Percentiles rank a stretch among this genome's conserved stretches.
Conservation (phyloP, 2,888 invertebrate genomes). For the Philopedon plagiatum region DNA sequence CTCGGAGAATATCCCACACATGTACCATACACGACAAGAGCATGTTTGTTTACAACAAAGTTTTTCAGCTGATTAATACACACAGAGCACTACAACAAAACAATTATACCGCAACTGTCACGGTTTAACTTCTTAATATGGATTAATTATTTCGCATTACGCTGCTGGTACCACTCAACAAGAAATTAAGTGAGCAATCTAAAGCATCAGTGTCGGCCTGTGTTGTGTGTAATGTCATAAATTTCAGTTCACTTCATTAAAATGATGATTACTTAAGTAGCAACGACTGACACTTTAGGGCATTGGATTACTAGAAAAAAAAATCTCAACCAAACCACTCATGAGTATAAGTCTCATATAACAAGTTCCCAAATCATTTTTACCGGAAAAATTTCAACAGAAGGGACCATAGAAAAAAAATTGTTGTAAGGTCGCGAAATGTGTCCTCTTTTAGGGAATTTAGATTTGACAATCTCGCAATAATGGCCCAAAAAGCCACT, state of each 20-base stretch:
- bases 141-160: constrained; percentile 48
- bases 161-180: constrained; percentile 45
- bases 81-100: constrained; percentile 38
- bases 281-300: not conserved
- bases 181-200: constrained; percentile 42
- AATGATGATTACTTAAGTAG: not conserved
- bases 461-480: no score
- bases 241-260: constrained; percentile 3
- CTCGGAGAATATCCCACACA: constrained; percentile 14
- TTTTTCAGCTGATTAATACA: constrained; percentile 41
- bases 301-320: not conserved
- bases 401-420: no score
- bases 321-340: not conserved
- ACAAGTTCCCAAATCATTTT: no score
- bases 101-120: constrained; percentile 47
- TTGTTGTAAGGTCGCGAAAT: no score
- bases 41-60: constrained; percentile 33
- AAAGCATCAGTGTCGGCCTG: constrained; percentile 16
- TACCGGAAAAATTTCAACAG: no score
- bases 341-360: no score
- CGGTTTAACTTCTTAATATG: constrained; percentile 45
- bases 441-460: no score
- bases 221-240: not conserved
- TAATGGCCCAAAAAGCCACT: no score
- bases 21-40: constrained; percentile 29